Evolutionary conservation across 2,888 invertebrate genomes (phyloP), one percentile per base, ranked within the genome.

Genomic region (Drosophila nr. medialis): DNA sequence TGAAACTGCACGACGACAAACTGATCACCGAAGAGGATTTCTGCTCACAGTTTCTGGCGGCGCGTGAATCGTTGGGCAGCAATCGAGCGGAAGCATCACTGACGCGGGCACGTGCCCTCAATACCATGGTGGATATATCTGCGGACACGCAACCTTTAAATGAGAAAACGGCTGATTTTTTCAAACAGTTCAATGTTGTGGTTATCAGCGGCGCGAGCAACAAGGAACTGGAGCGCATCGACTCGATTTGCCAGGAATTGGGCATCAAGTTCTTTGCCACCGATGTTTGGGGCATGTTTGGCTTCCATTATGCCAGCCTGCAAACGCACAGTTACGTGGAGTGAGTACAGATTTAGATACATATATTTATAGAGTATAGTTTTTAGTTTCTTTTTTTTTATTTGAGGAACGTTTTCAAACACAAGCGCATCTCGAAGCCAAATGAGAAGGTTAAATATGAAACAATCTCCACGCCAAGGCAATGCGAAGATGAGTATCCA

Each of bases 251-350:
- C 89, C 95, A 96, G 15, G 94, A 95, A 62, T 94, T 95, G 60
- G 95, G 95, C 51, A 95, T 97, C 29, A 96, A 97, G 90, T 98
- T 99, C 91, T 96, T 98, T 84, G 96, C 96, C 81, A 97, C 97
- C 0, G 98, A 98, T 93, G 97, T 98, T 15, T 98, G 97, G 96
- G 99, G 99, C 50, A 96, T 96, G 94, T 97, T 97, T 93, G 99
- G 99, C 0, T 99, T 96, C 92, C 96, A 96, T 91, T 98, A 99
- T 92, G 95, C 97, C 18, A 99, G 99, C 93, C 95, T 99, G 54
- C 95, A 96, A 54, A 95, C 95, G 62, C 98, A 98, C 90, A 95
- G 96, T 81, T 98, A 95, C 93, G 95, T 95, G 56, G 96, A 96
- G 97, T 97, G 93, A 94, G 95, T 75, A 8, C 7, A 27, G 2